phyloP scores from a whole-genome alignment of 2,113 vertebrate genomes.

The Elanoides forficatus region DNA sequence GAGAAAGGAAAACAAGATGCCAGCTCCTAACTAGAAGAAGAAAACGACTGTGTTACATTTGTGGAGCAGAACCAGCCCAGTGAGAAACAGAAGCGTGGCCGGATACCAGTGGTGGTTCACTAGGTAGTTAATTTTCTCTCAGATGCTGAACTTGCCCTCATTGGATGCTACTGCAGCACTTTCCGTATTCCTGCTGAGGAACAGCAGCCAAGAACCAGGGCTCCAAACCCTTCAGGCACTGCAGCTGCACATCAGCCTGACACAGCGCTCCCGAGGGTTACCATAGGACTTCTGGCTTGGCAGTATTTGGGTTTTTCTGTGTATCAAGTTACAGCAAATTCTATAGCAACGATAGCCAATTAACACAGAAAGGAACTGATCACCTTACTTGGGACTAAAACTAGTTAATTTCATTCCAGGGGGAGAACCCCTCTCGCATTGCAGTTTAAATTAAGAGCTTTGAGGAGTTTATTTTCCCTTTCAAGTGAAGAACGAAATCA shows the following conservation, averaged over 20 bases:
- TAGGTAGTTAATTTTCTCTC: rapidly evolving
- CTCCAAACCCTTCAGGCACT: too few species aligned
- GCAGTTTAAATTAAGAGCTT: background rate
- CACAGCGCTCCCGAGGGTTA: rapidly evolving
- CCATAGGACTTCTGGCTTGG: rapidly evolving
- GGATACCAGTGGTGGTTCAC: rapidly evolving
- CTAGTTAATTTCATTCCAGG: rapidly evolving
- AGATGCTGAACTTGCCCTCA: too few species aligned
- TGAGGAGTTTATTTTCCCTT: background rate
- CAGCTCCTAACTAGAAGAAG: background rate
- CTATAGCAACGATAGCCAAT: background rate
- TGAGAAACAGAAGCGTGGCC: background rate
- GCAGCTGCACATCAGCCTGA: background rate
- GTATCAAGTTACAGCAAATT: rapidly evolving
- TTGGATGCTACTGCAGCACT: rapidly evolving
- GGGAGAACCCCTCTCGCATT: background rate
- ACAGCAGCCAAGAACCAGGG: too few species aligned
- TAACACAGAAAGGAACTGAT: too few species aligned
- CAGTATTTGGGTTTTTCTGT: rapidly evolving
- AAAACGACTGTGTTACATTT: rapidly evolving
- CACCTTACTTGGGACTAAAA: background rate
- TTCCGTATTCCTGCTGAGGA: background rate
- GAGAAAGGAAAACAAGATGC: rapidly evolving
- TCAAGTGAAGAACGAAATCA: rapidly evolving
- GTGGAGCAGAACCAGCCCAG: rapidly evolving